These are phyloP conservation scores for Coreius guichenoti DNA, from an alignment of 2,797 vertebrate species.

Conservation along the genomic window DNA sequence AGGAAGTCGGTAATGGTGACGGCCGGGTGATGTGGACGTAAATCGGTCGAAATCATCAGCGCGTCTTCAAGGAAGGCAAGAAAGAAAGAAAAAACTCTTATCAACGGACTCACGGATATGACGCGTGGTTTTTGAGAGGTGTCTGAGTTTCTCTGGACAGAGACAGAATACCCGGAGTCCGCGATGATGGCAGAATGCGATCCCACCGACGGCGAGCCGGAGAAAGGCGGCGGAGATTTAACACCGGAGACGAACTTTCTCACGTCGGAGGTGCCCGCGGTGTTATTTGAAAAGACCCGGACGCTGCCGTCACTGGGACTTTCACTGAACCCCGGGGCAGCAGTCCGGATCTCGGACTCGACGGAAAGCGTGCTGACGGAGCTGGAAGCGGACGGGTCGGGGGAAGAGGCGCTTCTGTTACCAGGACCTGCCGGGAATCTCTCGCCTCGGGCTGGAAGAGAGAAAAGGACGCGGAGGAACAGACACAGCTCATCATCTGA, in stretches of 20 bases:
- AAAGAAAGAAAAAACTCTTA: background rate
- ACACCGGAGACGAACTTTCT: slow-evolving; percentile 68
- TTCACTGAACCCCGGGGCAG: slow-evolving; percentile 70
- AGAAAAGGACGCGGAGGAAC: slow-evolving; percentile 71
- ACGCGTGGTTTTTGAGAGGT: slow-evolving; percentile 55
- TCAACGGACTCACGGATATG: slow-evolving; percentile 13
- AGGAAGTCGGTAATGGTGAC: slow-evolving; percentile 69
- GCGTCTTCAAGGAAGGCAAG: slow-evolving; percentile 25
- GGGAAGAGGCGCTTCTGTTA: slow-evolving; percentile 79
- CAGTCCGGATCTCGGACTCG: slow-evolving; percentile 77
- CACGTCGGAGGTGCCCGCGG: slow-evolving; percentile 55
- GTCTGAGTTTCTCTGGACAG: slow-evolving; percentile 1
- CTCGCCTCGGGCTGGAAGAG: slow-evolving; percentile 64
- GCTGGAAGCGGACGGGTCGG: slow-evolving; percentile 78
- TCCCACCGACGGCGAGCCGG: slow-evolving; percentile 69
- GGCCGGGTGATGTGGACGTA: slow-evolving; percentile 68
- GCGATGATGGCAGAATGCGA: slow-evolving; percentile 82
- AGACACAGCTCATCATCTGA: slow-evolving; percentile 81
- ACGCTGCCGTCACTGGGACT: slow-evolving; percentile 54
- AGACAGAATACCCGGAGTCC: slow-evolving; percentile 32
- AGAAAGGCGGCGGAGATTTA: slow-evolving; percentile 59
- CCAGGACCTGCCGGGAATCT: slow-evolving; percentile 73
- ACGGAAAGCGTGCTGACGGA: slow-evolving; percentile 80
- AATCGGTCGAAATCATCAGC: slow-evolving; percentile 32
- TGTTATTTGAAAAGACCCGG: slow-evolving; percentile 66